phyloP scores from a whole-genome alignment of 2,113 vertebrate genomes.

The Brachypodius melanocephalos region DNA sequence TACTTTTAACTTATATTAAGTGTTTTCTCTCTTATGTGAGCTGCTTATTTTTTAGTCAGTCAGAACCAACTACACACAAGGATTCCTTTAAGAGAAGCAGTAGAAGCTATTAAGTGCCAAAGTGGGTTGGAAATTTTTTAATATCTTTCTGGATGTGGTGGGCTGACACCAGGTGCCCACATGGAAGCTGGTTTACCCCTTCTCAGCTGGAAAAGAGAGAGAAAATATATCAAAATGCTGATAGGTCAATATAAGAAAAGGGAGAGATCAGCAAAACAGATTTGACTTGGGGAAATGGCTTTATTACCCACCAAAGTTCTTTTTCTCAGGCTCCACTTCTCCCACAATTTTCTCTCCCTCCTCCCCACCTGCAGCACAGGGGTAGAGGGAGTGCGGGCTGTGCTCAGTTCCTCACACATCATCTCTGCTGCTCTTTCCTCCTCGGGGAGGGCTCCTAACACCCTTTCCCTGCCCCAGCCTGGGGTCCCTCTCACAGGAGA shows the following conservation, averaged over 20 bases:
- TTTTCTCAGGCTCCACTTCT: neutral
- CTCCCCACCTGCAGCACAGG: neutral
- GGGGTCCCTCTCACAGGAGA: neutral
- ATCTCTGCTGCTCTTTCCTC: neutral
- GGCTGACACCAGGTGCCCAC: neutral
- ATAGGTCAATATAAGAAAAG: neutral
- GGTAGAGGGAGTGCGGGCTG: no score
- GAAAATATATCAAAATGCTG: neutral
- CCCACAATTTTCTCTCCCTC: neutral
- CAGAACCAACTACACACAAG: neutral
- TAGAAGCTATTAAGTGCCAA: neutral
- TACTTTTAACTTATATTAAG: neutral
- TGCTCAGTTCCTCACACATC: neutral
- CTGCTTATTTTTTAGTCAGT: neutral
- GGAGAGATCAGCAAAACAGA: neutral
- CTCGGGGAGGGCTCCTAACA: neutral
- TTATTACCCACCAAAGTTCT: neutral
- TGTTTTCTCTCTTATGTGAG: neutral
- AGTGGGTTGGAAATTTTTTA: neutral
- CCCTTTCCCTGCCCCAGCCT: fast-evolving
- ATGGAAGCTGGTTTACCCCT: neutral
- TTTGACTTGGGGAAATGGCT: neutral
- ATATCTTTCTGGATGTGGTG: neutral
- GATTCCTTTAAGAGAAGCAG: neutral
- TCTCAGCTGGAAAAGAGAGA: neutral